Evolutionary conservation across 2,113 vertebrate species (phyloP).

Genomic region (Oriolus oriolus): DNA sequence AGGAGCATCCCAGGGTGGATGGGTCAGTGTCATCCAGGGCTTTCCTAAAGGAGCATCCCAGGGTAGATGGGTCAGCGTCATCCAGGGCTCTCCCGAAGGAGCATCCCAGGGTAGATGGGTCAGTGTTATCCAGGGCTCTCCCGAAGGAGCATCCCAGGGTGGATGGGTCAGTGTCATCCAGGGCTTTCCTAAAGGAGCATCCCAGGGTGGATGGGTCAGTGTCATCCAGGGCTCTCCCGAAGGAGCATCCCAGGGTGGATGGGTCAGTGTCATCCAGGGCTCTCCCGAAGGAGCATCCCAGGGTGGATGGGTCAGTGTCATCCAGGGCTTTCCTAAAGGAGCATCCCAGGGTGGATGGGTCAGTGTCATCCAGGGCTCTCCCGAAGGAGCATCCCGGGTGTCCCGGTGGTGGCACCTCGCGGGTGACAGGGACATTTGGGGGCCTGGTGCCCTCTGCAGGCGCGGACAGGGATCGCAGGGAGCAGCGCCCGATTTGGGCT

Average conservation of each 20-base stretch:
- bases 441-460: neutral
- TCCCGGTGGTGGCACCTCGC: neutral
- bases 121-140: neutral
- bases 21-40: neutral
- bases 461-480: neutral
- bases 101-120: neutral
- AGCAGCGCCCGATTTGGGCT: rapidly evolving
- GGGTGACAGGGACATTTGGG: neutral
- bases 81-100: neutral
- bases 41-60: neutral
- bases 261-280: neutral
- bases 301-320: neutral
- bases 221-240: rapidly evolving
- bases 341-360: neutral
- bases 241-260: neutral
- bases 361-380: neutral
- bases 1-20: neutral
- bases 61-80: neutral
- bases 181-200: rapidly evolving
- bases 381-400: neutral
- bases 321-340: neutral
- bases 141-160: no score
- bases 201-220: neutral
- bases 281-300: rapidly evolving
- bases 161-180: neutral